These are phyloP conservation scores for Dendroctonus valens DNA, from an alignment of 1,140 invertebrate species.

Conservation along the genomic window DNA sequence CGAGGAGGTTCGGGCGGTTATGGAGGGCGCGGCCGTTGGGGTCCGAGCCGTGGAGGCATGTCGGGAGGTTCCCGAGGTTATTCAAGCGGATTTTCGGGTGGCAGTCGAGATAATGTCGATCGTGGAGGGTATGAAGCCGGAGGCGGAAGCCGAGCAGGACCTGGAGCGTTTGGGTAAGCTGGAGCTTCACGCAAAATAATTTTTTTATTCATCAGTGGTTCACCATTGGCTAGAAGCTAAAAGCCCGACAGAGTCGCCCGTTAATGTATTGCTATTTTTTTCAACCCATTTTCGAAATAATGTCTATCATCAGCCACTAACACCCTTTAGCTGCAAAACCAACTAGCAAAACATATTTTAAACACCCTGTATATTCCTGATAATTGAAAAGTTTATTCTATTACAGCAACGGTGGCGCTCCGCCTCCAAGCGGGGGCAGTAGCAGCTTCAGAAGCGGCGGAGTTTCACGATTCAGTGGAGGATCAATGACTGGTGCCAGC, in stretches of 20 bases:
- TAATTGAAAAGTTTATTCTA: no score
- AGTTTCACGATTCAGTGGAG: conserved; percentile 12
- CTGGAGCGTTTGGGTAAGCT: conserved; percentile 7
- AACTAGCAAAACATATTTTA: no score
- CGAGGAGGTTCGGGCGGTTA: conserved; percentile 15
- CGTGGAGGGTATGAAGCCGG: background rate
- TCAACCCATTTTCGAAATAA: no score
- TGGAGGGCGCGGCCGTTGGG: conserved; percentile 9
- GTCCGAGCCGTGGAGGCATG: conserved; percentile 3
- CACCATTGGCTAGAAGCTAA: no score
- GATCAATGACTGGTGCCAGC: background rate
- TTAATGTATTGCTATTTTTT: no score
- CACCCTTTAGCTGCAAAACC: no score
- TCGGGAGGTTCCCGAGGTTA: conserved; percentile 5
- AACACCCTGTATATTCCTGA: no score
- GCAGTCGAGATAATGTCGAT: background rate
- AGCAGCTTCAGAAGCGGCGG: conserved; percentile 12
- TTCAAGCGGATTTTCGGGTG: background rate
- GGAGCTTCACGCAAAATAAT: background rate
- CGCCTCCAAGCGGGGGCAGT: no score
- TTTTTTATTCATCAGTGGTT: background rate
- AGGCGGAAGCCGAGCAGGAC: conserved; percentile 5
- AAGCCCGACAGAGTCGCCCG: no score
- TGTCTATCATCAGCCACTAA: no score
- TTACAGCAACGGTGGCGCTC: no score